A percentile compares a stretch with the other conserved stretches of the same genome.
Evolutionary conservation across 2,113 vertebrate genomes (phyloP).

Genomic region (Furnarius figulus): DNA sequence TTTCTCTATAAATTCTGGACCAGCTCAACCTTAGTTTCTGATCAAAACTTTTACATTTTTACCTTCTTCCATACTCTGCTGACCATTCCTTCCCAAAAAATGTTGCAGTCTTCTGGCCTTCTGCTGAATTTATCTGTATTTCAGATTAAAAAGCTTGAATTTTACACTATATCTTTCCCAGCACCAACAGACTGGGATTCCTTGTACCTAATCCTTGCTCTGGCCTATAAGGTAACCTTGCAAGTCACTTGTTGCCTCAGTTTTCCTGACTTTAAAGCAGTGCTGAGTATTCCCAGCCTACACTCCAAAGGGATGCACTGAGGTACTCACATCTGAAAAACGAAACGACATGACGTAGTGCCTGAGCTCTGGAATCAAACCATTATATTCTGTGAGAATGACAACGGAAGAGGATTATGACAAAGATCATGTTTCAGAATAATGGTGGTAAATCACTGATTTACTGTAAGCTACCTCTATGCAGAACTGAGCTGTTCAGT

Average conservation of each 20-base stretch:
- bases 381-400: not conserved
- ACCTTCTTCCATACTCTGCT: not conserved
- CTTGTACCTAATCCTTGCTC: not conserved
- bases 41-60: not conserved
- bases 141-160: not conserved
- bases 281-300: not conserved
- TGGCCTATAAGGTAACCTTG: not conserved
- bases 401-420: not conserved
- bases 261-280: not conserved
- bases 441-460: not conserved
- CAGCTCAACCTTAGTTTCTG: not conserved
- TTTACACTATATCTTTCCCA: not conserved
- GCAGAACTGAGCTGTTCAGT: not conserved
- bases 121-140: not conserved
- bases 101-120: not conserved
- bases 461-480: not conserved
- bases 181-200: not conserved
- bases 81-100: not conserved
- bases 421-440: not conserved
- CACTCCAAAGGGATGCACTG: not conserved
- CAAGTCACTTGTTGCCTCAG: not conserved
- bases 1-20: not conserved
- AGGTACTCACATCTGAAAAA: not conserved
- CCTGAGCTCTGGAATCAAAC: not conserved
- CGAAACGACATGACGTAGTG: not conserved